These are phyloP conservation scores for Brachionichthys hirsutus DNA, from an alignment of 2,113 vertebrate genomes.

Conservation along the genomic window DNA sequence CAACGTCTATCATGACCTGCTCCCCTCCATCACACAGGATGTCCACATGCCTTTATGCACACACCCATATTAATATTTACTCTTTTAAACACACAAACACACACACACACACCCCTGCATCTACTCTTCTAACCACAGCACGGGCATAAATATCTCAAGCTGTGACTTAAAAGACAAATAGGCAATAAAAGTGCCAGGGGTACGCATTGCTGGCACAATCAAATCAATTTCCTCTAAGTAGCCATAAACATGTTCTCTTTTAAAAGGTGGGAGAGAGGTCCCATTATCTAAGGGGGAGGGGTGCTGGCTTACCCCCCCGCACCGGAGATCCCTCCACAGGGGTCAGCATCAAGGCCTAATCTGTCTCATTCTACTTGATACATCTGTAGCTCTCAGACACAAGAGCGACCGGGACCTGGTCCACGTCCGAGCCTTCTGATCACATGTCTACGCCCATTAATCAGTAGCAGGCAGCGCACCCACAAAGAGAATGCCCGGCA, in stretches of 20 bases:
- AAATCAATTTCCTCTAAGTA: slow-evolving; percentile 99
- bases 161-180: slow-evolving; percentile 83
- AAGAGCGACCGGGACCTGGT: slow-evolving; percentile 56
- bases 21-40: slow-evolving; percentile 23
- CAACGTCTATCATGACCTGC: slow-evolving; percentile 69
- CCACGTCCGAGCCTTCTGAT: slow-evolving; percentile 68
- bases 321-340: slow-evolving; percentile 81
- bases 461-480: slow-evolving; percentile 79
- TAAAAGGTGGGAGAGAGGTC: slow-evolving; percentile 86
- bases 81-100: slow-evolving; percentile 63
- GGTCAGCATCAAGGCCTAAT: slow-evolving; percentile 84
- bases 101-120: slow-evolving; percentile 44
- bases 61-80: slow-evolving; percentile 66
- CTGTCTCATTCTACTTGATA: slow-evolving; percentile 75
- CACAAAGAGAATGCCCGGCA: slow-evolving; percentile 76
- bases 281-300: slow-evolving; percentile 83
- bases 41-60: slow-evolving; percentile 30
- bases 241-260: slow-evolving; percentile 99
- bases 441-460: slow-evolving; percentile 84
- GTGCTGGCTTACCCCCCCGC: slow-evolving; percentile 78
- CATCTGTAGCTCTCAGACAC: slow-evolving; percentile 76
- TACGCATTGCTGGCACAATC: slow-evolving; percentile 92
- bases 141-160: slow-evolving; percentile 76
- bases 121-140: slow-evolving; percentile 57
- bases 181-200: slow-evolving; percentile 96